phyloP scores from a whole-genome alignment of 2,113 vertebrate species.

The Sinocyclocheilus grahami region DNA sequence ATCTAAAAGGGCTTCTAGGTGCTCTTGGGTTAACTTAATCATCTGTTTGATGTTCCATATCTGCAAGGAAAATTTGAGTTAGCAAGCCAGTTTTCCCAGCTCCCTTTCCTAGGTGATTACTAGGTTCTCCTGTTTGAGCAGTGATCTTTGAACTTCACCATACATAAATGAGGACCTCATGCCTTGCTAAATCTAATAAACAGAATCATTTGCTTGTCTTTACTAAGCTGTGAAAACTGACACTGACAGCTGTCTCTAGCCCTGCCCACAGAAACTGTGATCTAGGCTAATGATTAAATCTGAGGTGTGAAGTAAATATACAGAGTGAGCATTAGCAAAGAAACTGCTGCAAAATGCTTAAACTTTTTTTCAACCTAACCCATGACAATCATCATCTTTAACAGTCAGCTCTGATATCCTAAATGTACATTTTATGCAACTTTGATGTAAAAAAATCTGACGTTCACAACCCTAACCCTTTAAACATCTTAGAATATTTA shows the following conservation, averaged over 20 bases:
- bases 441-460: not conserved
- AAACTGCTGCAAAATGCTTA: not conserved
- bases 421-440: not conserved
- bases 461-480: not conserved
- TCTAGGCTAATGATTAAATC: not conserved
- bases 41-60: slow-evolving; percentile 99
- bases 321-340: slow-evolving; percentile 1
- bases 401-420: not conserved
- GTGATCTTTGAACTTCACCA: not conserved
- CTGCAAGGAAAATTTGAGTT: slow-evolving; percentile 71
- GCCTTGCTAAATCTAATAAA: not conserved
- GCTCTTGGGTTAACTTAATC: slow-evolving; percentile 99
- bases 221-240: slow-evolving; percentile 15
- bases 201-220: not conserved
- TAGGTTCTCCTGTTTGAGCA: too few relatives aligned
- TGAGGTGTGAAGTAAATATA: slow-evolving; percentile 24
- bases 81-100: not conserved
- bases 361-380: not conserved
- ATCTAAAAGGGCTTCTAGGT: slow-evolving; percentile 95
- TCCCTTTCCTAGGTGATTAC: not conserved
- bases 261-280: slow-evolving; percentile 8
- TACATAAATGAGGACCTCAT: not conserved
- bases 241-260: not conserved
- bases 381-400: not conserved
- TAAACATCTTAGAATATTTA: not conserved